Conservation (phyloP, 2,797 vertebrate species). For the Xenopus petersii region DNA sequence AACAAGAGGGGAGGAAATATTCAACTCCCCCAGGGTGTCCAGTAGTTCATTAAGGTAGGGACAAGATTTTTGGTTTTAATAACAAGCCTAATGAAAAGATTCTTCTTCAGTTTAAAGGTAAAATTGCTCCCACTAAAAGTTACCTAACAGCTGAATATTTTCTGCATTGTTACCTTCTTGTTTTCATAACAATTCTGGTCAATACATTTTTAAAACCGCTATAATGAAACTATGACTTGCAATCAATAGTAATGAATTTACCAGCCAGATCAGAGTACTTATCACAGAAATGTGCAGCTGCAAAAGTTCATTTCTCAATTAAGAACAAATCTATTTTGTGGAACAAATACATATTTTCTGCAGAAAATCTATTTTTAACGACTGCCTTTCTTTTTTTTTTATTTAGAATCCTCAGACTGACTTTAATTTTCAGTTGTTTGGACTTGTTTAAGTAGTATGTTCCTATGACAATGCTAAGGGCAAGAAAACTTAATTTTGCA, state of each 20-base stretch:
- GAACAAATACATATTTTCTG: conserved; percentile 60
- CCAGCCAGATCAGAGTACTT: conserved; percentile 49
- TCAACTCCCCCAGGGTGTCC: no score
- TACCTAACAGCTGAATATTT: not conserved
- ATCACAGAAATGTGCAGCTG: conserved; percentile 50
- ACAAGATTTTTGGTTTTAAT: no score
- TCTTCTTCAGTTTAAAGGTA: no score
- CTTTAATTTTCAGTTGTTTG: conserved; percentile 42
- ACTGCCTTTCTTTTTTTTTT: conserved; percentile 58
- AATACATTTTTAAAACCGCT: conserved; percentile 46
- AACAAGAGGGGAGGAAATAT: no score
- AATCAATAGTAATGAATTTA: conserved; percentile 47
- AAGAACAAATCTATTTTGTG: conserved; percentile 52
- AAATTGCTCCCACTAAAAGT: no score
- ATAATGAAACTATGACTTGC: conserved; percentile 48
- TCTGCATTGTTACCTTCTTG: conserved; percentile 18
- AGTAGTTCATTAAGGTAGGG: no score
- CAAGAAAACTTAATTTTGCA: not conserved
- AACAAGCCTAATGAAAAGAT: no score
- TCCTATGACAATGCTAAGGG: conserved; percentile 17
- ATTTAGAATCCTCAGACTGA: conserved; percentile 38
- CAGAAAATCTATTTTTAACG: conserved; percentile 61
- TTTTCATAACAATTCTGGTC: conserved; percentile 37
- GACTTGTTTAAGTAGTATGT: conserved; percentile 2
- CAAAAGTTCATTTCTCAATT: conserved; percentile 54